Evolutionary conservation across 2,888 invertebrate species (phyloP).

Genomic region (Acanthoscelides obtectus): DNA sequence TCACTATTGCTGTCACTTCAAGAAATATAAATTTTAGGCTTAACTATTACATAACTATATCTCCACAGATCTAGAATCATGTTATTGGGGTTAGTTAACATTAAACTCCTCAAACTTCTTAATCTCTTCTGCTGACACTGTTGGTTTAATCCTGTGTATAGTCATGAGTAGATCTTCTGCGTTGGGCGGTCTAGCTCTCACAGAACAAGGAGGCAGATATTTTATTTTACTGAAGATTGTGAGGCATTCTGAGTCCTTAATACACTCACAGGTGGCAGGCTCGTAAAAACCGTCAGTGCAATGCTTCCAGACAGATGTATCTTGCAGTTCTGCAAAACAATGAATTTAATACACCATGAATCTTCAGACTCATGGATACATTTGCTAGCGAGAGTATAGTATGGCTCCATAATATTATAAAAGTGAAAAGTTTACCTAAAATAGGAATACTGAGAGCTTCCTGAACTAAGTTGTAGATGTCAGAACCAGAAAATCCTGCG

Average conservation of each 20-base stretch:
- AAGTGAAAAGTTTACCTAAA: background rate
- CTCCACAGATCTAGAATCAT: no score
- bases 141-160: slow-evolving; percentile 30
- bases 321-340: slow-evolving; percentile 43
- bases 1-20: no score
- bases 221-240: slow-evolving; percentile 26
- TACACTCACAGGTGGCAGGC: slow-evolving; percentile 19
- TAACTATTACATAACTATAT: no score
- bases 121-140: slow-evolving; percentile 33
- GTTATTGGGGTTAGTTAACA: background rate
- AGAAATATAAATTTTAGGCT: no score
- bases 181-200: slow-evolving; percentile 33
- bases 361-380: no score
- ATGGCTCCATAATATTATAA: background rate
- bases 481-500: slow-evolving; percentile 54
- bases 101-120: slow-evolving; percentile 25
- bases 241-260: slow-evolving; percentile 19
- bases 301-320: slow-evolving; percentile 42
- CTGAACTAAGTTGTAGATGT: slow-evolving; percentile 49
- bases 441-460: slow-evolving; percentile 42
- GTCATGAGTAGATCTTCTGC: slow-evolving; percentile 37
- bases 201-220: slow-evolving; percentile 33
- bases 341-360: background rate
- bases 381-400: no score
- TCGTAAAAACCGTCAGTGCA: slow-evolving; percentile 32